Evolutionary conservation across 2,797 vertebrate genomes (phyloP).

Genomic region (Darevskia mixta): DNA sequence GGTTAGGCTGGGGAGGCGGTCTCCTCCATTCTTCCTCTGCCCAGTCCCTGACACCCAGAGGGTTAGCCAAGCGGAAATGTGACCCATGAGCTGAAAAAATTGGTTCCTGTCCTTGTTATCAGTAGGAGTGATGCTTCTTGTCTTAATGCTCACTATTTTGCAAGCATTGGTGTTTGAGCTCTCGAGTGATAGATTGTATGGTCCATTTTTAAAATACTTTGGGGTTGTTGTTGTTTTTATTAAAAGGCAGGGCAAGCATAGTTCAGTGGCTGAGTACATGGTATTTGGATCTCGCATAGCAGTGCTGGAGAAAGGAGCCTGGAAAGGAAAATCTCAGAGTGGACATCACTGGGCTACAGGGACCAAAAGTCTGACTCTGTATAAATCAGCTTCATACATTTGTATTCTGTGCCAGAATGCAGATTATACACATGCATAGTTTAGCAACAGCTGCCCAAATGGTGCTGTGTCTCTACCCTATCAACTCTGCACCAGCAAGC

Average conservation of each 20-base stretch:
- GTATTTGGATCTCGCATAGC: neutral
- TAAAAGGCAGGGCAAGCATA: neutral
- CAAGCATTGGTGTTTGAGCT: neutral
- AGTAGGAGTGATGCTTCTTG: neutral
- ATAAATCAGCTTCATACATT: neutral
- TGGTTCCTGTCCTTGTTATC: no score
- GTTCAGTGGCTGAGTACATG: neutral
- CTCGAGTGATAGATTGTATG: neutral
- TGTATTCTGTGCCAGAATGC: neutral
- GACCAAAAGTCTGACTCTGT: neutral
- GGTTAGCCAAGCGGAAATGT: no score
- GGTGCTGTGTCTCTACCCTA: neutral
- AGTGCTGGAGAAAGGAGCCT: no score
- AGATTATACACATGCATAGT: neutral
- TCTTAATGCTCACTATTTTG: neutral
- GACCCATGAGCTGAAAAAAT: no score
- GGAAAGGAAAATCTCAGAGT: neutral
- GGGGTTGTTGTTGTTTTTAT: neutral
- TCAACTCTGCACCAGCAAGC: neutral
- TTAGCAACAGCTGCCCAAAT: neutral
- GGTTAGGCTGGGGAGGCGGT: no score
- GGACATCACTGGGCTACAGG: neutral
- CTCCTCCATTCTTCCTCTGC: no score
- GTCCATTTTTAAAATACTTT: neutral
- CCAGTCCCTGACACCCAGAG: no score